These are phyloP conservation scores for Anthopleura xanthogrammica DNA, from an alignment of 92 coral and sea anemone genomes.

Conservation along the genomic window DNA sequence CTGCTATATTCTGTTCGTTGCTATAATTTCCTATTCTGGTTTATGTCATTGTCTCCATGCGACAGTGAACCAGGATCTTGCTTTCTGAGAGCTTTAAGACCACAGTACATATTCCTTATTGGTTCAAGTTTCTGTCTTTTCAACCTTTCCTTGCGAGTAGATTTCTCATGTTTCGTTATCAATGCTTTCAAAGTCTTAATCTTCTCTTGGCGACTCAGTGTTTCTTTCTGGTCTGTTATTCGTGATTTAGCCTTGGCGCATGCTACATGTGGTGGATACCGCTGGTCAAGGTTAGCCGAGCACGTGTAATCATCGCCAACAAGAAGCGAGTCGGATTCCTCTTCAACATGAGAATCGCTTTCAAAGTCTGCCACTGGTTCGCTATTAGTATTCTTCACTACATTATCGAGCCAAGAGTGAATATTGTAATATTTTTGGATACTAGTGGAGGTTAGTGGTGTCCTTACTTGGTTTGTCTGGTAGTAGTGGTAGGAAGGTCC, in stretches of 20 bases:
- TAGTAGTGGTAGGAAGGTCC: not conserved
- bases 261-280: constrained; percentile 16
- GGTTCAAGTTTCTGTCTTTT: not conserved
- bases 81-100: not conserved
- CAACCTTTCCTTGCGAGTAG: not conserved
- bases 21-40: not conserved
- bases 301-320: constrained; percentile 16
- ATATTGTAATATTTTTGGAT: constrained; percentile 19
- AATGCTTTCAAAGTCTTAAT: not conserved
- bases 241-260: constrained; percentile 11
- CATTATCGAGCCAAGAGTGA: constrained; percentile 30
- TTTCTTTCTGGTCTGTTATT: constrained; percentile 18
- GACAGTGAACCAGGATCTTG: not conserved
- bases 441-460: not conserved
- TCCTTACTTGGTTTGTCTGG: not conserved
- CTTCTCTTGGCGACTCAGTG: constrained; percentile 4
- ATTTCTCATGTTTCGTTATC: not conserved
- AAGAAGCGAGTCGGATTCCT: not conserved
- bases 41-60: not conserved
- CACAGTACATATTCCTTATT: not conserved
- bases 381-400: constrained; percentile 2
- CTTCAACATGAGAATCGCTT: not conserved
- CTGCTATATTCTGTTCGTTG: not conserved
- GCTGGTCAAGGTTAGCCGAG: constrained; percentile 12
- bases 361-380: not conserved